Percentiles rank a stretch among this genome's conserved stretches.
These are phyloP conservation scores for Hirtodrosophila histrioides DNA, from an alignment of 2,888 invertebrate species.

Conservation along the genomic window DNA sequence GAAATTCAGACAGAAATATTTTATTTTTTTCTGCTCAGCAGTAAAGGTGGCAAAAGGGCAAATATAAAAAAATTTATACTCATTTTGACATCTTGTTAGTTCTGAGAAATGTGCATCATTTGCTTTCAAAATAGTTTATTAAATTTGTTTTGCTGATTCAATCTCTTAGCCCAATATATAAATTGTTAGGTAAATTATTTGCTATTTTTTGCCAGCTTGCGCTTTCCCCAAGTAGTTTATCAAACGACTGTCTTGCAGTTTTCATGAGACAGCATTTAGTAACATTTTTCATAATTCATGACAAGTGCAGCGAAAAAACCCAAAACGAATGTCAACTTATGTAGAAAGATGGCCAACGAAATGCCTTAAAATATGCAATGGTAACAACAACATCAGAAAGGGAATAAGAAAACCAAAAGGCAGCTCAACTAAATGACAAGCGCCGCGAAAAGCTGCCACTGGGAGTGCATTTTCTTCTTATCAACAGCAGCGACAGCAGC, in stretches of 20 bases:
- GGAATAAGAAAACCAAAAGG: conserved; percentile 27
- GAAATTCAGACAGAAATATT: too few relatives aligned
- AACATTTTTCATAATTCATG: conserved; percentile 57
- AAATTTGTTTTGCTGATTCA: too few relatives aligned
- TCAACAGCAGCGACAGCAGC: conserved; percentile 40
- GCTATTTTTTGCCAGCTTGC: background rate
- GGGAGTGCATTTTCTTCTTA: conserved; percentile 61
- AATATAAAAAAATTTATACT: too few relatives aligned
- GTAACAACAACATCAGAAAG: conserved; percentile 19
- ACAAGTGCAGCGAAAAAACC: conserved; percentile 21
- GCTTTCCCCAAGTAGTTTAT: conserved; percentile 7
- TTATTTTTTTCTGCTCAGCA: too few relatives aligned
- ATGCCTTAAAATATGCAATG: conserved; percentile 52
- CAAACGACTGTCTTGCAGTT: conserved; percentile 25
- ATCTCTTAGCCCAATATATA: too few relatives aligned
- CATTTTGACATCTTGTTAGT: too few relatives aligned
- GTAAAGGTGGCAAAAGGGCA: too few relatives aligned
- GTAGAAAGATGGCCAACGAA: conserved; percentile 30
- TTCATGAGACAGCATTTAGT: conserved; percentile 40
- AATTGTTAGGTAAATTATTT: background rate
- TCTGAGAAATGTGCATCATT: too few relatives aligned
- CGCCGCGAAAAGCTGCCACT: conserved; percentile 56
- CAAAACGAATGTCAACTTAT: conserved; percentile 60
- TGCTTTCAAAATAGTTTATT: too few relatives aligned
- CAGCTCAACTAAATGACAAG: conserved; percentile 49